Percentiles rank a stretch among this genome's conserved stretches.
These are phyloP conservation scores for Plagodis dolabraria DNA, from an alignment of 2,888 invertebrate genomes.

Conservation along the genomic window DNA sequence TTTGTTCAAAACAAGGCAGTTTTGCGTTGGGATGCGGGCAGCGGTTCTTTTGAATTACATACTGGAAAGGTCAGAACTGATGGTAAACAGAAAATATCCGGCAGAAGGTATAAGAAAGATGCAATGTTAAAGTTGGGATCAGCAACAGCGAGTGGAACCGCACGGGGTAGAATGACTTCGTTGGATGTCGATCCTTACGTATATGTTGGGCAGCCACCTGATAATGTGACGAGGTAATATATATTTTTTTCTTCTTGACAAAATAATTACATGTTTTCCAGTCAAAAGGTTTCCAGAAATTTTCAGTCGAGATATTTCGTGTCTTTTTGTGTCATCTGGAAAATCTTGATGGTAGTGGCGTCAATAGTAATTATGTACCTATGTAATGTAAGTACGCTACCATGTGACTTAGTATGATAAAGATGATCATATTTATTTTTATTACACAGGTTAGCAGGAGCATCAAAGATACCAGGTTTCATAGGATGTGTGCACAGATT, in stretches of 20 bases:
- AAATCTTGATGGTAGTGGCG: too few species aligned
- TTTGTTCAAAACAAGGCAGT: conserved; percentile 67
- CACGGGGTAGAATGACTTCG: conserved; percentile 73
- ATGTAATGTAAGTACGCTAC: too few species aligned
- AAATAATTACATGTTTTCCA: not conserved
- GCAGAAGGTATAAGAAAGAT: conserved; percentile 74
- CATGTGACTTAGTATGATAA: too few species aligned
- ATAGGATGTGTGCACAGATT: conserved; percentile 93
- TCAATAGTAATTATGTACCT: too few species aligned
- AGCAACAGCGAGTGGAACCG: conserved; percentile 63
- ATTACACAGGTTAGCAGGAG: conserved; percentile 88
- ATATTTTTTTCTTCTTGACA: not conserved
- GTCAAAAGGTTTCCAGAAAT: too few species aligned
- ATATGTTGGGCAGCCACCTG: conserved; percentile 71
- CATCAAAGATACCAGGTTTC: conserved; percentile 90
- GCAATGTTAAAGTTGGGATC: conserved; percentile 69
- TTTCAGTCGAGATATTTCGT: too few species aligned
- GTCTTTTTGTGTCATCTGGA: too few species aligned
- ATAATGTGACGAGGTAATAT: conserved; percentile 70
- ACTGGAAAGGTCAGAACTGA: conserved; percentile 70
- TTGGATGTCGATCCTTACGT: conserved; percentile 73
- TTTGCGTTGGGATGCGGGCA: conserved; percentile 74
- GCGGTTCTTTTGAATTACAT: conserved; percentile 67
- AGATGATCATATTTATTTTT: not conserved
- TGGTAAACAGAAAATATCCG: conserved; percentile 69